Base-by-base conservation (phyloP, 2,888 invertebrate species). In the Branchellion lobata region DNA sequence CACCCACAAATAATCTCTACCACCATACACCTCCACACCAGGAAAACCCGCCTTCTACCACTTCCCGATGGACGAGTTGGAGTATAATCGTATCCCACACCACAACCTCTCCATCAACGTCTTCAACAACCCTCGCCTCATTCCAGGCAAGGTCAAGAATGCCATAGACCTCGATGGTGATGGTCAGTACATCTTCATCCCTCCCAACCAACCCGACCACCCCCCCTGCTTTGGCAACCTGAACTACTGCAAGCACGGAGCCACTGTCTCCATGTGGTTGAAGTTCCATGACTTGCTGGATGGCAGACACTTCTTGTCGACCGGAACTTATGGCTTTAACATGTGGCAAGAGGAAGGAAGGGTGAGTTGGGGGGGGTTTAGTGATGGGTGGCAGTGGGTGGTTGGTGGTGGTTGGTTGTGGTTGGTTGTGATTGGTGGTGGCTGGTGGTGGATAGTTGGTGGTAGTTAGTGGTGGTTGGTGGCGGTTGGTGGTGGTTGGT, bases 241-340 rank as follows among this genome's bases (percentile, higher is more conserved):
- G 51, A 84, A 84, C 78, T 83, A 83, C 33, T 83, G 83, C 68
- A 79, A 53, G 11, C 79, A 81, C 51, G 83, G 83, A 2, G 73
- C 81, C 1, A 80, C 83, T 1, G 21, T 82, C 0, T 57, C 80
- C 11, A 33, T 73, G 18, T 83, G 83, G 83, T 51, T 83, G 36
- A 81, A 78, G 40, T 82, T 82, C 18, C 81, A 80, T 1, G 40
- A 77, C 27, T 77, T 83, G 40, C 34, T 27, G 8, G 84, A 85
- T 51, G 83, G 84, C 18, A 84, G 83, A 31, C 84, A 85, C 77
- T 84, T 85, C 81, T 53, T 86, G 21, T 84, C 85, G 1, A 84
- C 85, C 1, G 86, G 86, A 21, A 83, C 85, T 3, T 86, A 86
- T 65, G 87, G 87, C 5, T 83, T 87, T 33, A 81, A 84, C 11